Conservation (phyloP, 2,797 vertebrate genomes). For the Nothura maculosa region DNA sequence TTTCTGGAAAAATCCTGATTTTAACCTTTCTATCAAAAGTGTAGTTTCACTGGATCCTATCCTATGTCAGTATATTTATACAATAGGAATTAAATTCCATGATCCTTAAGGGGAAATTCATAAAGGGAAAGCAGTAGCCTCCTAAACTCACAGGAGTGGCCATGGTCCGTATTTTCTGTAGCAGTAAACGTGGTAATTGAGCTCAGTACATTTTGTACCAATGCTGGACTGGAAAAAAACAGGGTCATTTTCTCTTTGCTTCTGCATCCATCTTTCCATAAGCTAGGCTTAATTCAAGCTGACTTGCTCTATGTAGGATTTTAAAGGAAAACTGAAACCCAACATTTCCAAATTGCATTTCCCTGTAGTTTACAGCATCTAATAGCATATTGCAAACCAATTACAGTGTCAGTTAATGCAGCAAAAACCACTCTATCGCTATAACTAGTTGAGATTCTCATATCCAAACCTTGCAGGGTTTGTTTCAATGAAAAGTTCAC, state of each 20-base stretch:
- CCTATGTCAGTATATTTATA: slow-evolving; percentile 34
- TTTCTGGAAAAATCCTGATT: slow-evolving; percentile 19
- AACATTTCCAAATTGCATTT: neutral
- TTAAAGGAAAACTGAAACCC: neutral
- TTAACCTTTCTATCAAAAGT: slow-evolving; percentile 36
- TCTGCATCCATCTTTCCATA: neutral
- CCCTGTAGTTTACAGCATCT: neutral
- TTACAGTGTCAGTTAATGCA: neutral
- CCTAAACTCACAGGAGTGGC: neutral
- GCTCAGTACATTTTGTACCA: neutral
- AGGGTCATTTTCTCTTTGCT: neutral
- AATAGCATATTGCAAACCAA: neutral
- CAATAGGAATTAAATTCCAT: neutral
- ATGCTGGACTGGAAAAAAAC: neutral
- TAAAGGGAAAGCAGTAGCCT: neutral
- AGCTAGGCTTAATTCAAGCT: slow-evolving; percentile 14
- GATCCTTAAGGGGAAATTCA: neutral
- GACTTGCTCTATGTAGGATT: neutral
- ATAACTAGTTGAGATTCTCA: neutral
- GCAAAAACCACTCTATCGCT: neutral
- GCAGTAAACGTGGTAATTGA: neutral
- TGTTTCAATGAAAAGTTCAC: slow-evolving; percentile 5
- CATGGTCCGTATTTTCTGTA: slow-evolving; percentile 27
- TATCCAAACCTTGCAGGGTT: neutral
- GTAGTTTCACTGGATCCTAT: neutral